phyloP scores from a whole-genome alignment of 2,888 invertebrate species.

The Julus scandinavius region DNA sequence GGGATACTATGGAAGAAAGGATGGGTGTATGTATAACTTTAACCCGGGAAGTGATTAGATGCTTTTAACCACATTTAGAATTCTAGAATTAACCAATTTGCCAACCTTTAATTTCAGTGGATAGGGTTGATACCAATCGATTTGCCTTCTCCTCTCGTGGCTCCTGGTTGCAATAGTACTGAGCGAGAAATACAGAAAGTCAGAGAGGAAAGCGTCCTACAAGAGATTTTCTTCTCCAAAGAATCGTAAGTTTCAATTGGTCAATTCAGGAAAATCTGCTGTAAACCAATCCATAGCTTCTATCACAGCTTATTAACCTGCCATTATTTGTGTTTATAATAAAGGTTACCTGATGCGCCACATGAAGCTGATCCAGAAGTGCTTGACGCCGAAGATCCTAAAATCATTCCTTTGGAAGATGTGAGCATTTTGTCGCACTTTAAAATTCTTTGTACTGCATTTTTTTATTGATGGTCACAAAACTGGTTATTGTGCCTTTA shows the following conservation, averaged over 20 bases:
- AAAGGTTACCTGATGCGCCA: slow-evolving; percentile 83
- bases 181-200: slow-evolving; percentile 89
- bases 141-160: slow-evolving; percentile 64
- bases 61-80: neutral
- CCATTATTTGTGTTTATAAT: slow-evolving; percentile 45
- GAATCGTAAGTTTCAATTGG: slow-evolving; percentile 59
- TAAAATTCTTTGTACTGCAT: neutral
- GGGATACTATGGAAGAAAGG: slow-evolving; percentile 80
- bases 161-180: slow-evolving; percentile 74
- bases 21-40: slow-evolving; percentile 67
- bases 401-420: slow-evolving; percentile 88
- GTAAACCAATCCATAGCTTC: neutral
- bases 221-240: slow-evolving; percentile 66
- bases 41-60: neutral
- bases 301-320: slow-evolving; percentile 20
- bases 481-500: slow-evolving; percentile 52
- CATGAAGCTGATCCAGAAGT: slow-evolving; percentile 88
- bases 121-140: slow-evolving; percentile 76
- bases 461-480: neutral
- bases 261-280: neutral
- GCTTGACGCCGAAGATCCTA: slow-evolving; percentile 79
- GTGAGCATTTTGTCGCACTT: slow-evolving; percentile 70
- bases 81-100: neutral
- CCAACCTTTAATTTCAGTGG: slow-evolving; percentile 70
- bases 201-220: slow-evolving; percentile 83